Conservation (phyloP, 2,888 invertebrate species). For the Myathropa florea region DNA sequence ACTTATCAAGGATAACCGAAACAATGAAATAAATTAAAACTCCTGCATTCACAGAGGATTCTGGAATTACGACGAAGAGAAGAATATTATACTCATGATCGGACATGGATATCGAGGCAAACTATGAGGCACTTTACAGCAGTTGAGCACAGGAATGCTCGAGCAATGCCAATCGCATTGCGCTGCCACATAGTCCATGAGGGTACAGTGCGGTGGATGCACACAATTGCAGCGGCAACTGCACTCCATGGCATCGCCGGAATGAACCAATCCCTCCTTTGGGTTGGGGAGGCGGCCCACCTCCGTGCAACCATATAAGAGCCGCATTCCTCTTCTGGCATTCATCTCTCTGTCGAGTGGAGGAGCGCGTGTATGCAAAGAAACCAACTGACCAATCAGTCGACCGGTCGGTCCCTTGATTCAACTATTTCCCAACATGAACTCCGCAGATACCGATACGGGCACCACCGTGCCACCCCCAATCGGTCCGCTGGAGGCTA, state of each 20-base stretch:
- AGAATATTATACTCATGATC: slow-evolving; percentile 6
- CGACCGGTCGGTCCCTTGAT: background rate
- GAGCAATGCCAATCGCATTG: slow-evolving; percentile 45
- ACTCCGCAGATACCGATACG: background rate
- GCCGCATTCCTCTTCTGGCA: background rate
- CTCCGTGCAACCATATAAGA: too few species aligned
- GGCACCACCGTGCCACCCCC: background rate
- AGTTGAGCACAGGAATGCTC: slow-evolving; percentile 22
- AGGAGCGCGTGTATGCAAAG: slow-evolving; percentile 5
- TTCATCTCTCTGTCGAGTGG: background rate
- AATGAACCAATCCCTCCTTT: background rate
- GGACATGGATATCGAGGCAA: slow-evolving; percentile 12
- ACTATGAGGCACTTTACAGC: slow-evolving; percentile 19
- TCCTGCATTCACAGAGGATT: slow-evolving; percentile 14
- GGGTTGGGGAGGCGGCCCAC: background rate
- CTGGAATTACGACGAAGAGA: slow-evolving; percentile 5
- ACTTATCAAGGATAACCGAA: slow-evolving; percentile 46
- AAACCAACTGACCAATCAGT: background rate
- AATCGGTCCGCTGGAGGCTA: background rate
- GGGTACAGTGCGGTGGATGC: background rate
- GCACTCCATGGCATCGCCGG: background rate
- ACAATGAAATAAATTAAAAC: slow-evolving; percentile 67
- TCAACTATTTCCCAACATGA: background rate
- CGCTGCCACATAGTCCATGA: slow-evolving; percentile 1
- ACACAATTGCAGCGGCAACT: background rate